Base-by-base conservation (phyloP, 2,888 invertebrate species). In the Nemotelus pantherinus region DNA sequence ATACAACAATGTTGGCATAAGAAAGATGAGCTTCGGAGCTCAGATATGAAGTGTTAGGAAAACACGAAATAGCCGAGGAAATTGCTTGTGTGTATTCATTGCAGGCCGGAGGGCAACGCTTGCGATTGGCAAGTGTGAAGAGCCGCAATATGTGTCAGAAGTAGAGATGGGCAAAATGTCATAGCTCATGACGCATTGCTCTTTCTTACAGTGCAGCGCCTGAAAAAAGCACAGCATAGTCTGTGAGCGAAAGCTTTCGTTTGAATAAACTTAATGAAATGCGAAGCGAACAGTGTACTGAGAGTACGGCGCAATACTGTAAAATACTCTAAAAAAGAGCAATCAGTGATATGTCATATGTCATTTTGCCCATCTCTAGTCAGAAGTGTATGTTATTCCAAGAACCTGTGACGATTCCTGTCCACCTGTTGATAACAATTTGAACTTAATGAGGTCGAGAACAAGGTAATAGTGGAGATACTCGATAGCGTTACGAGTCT, bases 361-460 rank as follows among this genome's bases (percentile, higher is more conserved):
- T n/a, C n/a, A n/a, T n/a, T n/a, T n/a, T n/a, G n/a, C n/a, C n/a
- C n/a, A n/a, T n/a, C n/a, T n/a, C n/a, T n/a, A n/a, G 41, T n/a
- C 55, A 53, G 43, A 5, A 43, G n/a, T 5, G 53, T 70, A 9
- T 70, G 70, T 70, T 70, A 43, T 53, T 70, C 55, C 55, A 70
- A 55, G 70, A 41, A 9, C 53, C 50, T 44, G 70, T 70, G 44
- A 70, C 70, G 70, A 55, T 10, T 53, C 53, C 53, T 25, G 55
- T 50, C 5, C 63, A 70, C 70, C 70, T 70, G 70, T 70, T 70
- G 70, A 45, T 70, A 43, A 2, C 3, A 3, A 10, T 70, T 53
- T 55, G 70, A 53, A 70, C 55, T 70, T 70, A 70, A 70, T 70
- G 70, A 70, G 70, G 55, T 70, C 70, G 70, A 53, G 70, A 47